Base-by-base conservation (phyloP, 2,113 vertebrate genomes). In the Hiodon tergisus region DNA sequence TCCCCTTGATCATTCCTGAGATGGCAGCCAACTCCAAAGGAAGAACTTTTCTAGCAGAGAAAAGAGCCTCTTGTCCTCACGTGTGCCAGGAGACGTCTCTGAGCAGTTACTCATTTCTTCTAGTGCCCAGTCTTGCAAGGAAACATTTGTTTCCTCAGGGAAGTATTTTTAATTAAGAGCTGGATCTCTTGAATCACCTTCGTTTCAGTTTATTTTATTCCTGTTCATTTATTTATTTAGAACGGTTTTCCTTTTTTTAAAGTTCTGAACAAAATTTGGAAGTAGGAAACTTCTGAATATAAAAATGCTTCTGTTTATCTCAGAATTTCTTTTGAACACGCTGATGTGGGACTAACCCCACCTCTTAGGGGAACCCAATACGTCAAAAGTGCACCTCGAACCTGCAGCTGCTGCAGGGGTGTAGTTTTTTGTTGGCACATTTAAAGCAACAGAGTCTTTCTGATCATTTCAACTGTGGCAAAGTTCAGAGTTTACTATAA, bases 21-120 rank as follows among this genome's bases (percentile, higher is more conserved):
- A 47, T 71, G 75, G 71, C 59, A 62, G 75, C 16, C 59, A 17
- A 52, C 68, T 48, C 16, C n/a, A 17, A 52, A 61, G 68, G 48
- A 63, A 58, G 55, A 63, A 50, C 59, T 17, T 63, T 53, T 73
- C 31, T 31, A 31, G 31, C 31, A 31, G 31, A 60, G 62, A 76
- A 71, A 76, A 57, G 16, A 16, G 17, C 75, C 52, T 48, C 17
- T 55, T 17, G 6, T 5, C 13, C 72, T 62, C n/a, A 17, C 48
- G 71, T 17, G 72, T 53, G 50, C 50, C 48, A 31, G 9, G n/a
- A 54, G 46, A 47, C 5, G 14, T 54, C 50, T 65, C 13, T 52
- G 61, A 17, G 14, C 3, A 46, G n/a, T 53, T 14, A 31, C 50
- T 65, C 51, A 65, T 63, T 54, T 65, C 60, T 51, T 50, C 48